Evolutionary conservation across 2,888 invertebrate species (phyloP).

Genomic region (Synergus japonicus): DNA sequence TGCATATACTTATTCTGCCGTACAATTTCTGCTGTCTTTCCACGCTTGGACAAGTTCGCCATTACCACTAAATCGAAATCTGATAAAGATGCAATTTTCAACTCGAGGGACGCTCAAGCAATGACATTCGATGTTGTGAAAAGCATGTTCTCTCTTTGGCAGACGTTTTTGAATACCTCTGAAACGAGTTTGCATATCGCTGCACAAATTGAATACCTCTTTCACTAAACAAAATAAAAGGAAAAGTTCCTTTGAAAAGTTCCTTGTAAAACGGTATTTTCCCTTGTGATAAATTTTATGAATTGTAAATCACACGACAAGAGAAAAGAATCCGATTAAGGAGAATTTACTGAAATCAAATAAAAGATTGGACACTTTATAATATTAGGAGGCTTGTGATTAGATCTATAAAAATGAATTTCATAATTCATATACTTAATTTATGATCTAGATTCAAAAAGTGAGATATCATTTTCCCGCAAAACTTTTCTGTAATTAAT

Average conservation of each 20-base stretch:
- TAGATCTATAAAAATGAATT: background rate
- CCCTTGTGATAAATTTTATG: constrained; percentile 12
- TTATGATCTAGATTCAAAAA: background rate
- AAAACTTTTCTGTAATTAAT: constrained; percentile 27
- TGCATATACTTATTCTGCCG: constrained; percentile 52
- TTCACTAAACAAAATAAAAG: background rate
- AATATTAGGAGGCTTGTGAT: no score
- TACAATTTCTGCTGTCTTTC: constrained; percentile 49
- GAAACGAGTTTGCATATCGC: constrained; percentile 28
- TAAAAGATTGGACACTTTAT: no score
- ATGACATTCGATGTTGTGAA: constrained; percentile 19
- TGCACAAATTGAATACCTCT: constrained; percentile 23
- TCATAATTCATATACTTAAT: background rate
- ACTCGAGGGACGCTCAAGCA: constrained; percentile 33
- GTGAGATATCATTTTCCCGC: constrained; percentile 5
- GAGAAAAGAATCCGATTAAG: background rate
- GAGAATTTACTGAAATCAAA: no score
- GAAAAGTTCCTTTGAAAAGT: background rate
- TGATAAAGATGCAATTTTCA: constrained; percentile 38
- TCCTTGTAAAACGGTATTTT: constrained; percentile 14
- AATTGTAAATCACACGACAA: background rate
- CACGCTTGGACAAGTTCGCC: constrained; percentile 49
- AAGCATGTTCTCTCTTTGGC: constrained; percentile 8
- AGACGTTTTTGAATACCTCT: constrained; percentile 27
- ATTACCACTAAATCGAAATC: constrained; percentile 30